These are phyloP conservation scores for Sciurus vulgaris DNA, from an alignment of 2,797 vertebrate genomes.

Conservation along the genomic window DNA sequence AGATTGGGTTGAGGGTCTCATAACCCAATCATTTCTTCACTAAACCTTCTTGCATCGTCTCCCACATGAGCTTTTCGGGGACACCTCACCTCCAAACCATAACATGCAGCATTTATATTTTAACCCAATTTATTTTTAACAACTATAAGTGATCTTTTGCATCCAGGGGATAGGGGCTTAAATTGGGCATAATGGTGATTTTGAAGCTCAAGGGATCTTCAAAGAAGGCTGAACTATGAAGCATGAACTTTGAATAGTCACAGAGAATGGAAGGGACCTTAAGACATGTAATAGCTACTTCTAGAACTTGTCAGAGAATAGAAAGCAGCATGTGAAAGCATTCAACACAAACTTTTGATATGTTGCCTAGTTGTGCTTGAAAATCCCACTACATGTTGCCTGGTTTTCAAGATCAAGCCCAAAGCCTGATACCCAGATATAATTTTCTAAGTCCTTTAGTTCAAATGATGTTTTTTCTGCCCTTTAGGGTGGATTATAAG, in stretches of 20 bases:
- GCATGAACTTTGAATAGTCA: not conserved
- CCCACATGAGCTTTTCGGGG: no score
- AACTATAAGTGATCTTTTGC: not conserved
- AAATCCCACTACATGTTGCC: not conserved
- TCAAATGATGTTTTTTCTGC: not conserved
- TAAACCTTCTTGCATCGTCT: no score
- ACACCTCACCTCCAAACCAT: no score
- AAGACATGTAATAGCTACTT: not conserved
- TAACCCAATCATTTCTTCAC: no score
- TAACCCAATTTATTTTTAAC: not conserved
- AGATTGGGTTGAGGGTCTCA: no score
- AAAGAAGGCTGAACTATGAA: not conserved
- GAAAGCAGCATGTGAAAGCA: not conserved
- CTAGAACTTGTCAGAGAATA: not conserved
- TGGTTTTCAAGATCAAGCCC: not conserved
- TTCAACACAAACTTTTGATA: not conserved
- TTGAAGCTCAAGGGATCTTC: not conserved
- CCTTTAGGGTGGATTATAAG: no score
- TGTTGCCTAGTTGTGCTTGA: not conserved
- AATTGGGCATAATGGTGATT: not conserved
- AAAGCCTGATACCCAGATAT: not conserved
- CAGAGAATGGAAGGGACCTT: not conserved
- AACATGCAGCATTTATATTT: not conserved
- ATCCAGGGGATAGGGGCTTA: not conserved
- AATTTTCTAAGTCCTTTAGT: not conserved